Evolutionary conservation across 2,113 vertebrate species (phyloP).

Genomic region (Pyxicephalus adspersus): DNA sequence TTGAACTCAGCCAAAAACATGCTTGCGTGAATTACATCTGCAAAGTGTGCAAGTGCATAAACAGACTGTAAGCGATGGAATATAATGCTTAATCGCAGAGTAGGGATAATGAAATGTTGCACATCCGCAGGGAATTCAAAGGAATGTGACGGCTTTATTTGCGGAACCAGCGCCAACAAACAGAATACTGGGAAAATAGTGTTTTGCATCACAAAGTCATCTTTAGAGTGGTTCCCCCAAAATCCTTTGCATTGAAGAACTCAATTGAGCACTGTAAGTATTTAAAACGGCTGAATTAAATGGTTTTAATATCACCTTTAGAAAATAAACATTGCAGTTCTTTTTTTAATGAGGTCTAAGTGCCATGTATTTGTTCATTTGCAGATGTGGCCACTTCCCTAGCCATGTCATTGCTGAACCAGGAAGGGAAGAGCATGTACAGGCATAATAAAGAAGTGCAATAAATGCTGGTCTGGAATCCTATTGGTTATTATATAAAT

Average conservation of each 20-base stretch:
- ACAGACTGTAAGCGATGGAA: neutral
- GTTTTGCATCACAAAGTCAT: slow-evolving; percentile 7
- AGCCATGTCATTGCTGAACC: no score
- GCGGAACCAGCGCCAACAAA: slow-evolving; percentile 19
- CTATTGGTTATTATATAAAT: no score
- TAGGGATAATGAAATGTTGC: slow-evolving; percentile 46
- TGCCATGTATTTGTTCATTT: no score
- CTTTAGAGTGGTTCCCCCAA: slow-evolving; percentile 1
- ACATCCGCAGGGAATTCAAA: slow-evolving; percentile 36
- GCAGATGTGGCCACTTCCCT: no score
- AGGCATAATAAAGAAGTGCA: no score
- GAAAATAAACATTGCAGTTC: no score
- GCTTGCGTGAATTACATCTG: slow-evolving; percentile 35
- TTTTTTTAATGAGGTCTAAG: no score
- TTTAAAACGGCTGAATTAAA: no score
- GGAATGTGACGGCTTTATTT: slow-evolving; percentile 25
- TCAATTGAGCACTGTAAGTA: no score
- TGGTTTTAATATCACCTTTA: no score
- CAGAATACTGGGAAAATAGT: slow-evolving; percentile 34
- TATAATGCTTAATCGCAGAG: neutral
- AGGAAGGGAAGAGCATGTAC: no score
- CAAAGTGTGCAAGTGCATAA: slow-evolving; percentile 17
- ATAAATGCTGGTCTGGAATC: no score
- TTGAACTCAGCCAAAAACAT: slow-evolving; percentile 26
- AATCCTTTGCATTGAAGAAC: neutral